Evolutionary conservation across 2,888 invertebrate species (phyloP), one percentile per base, ranked within the genome.

Genomic region (Sturmia bella): DNA sequence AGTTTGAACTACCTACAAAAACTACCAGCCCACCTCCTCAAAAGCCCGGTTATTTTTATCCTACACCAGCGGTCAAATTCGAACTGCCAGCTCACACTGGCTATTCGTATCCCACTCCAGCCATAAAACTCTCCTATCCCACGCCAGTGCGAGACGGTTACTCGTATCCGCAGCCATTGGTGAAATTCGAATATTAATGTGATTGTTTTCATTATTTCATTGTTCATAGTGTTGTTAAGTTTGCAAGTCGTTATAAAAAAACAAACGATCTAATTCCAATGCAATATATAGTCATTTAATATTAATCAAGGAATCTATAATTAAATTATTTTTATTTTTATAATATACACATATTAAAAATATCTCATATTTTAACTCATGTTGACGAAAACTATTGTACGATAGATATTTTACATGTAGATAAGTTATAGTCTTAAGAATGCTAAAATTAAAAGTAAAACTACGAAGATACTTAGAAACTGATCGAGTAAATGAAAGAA

Each of bases 201-300:
- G 57, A 75, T 66, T 52, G 1, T 24, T 24, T n/a, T 24, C 75
- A 43, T 78, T 72, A 72, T 50, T 57, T 56, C 59, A 66, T 78
- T 43, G 72, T 39, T 64, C 41, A 69, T 64, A 72, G 73, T 74
- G 43, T 66, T 73, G 77, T 74, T 78, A 80, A 77, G 59, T 80
- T 69, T 80, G 50, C 70, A 57, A 76, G 56, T 74, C 68, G 68
- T 21, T 32, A n/a, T 41, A 32, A 17, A 24, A 70, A 56, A 48
- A 32, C 21, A 45, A 48, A 43, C 32, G 39, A 69, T 19, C 6
- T 17, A 57, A 54, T 52, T 48, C 15, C 19, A 66, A 43, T 87
- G 85, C 87, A 87, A 85, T 85, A 85, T 85, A 85, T 89, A 88
- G 88, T 88, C 89, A 88, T 89, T 50, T 27, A 64, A 64, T 88